phyloP scores from a whole-genome alignment of 2,888 invertebrate genomes.

The Odontomyia ornata region DNA sequence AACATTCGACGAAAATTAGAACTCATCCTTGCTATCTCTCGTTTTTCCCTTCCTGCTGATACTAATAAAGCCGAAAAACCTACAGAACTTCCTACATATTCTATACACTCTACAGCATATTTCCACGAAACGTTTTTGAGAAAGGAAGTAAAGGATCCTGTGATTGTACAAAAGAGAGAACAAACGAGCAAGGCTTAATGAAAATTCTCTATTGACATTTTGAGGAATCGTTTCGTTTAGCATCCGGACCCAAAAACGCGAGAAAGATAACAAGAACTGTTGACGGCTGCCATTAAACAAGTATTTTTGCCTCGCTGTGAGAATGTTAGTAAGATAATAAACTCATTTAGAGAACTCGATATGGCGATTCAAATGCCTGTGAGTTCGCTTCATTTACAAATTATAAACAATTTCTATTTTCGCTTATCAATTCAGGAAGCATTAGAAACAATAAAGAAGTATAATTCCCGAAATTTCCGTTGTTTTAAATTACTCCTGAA shows the following conservation, averaged over 20 bases:
- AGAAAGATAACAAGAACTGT: neutral
- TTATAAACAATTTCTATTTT: conserved; percentile 11
- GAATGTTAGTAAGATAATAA: no score
- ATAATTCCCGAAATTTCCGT: no score
- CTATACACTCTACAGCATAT: neutral
- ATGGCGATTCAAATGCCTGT: no score
- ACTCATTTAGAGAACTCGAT: no score
- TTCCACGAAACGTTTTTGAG: neutral
- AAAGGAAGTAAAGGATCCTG: no score
- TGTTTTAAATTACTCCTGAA: no score
- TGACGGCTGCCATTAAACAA: conserved; percentile 20
- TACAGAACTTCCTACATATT: neutral
- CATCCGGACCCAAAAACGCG: neutral
- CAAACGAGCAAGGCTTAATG: conserved; percentile 30
- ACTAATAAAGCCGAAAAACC: neutral
- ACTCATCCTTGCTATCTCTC: no score
- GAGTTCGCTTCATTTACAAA: no score
- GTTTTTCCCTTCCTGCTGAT: no score
- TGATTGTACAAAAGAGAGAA: neutral
- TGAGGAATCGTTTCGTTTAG: conserved; percentile 26
- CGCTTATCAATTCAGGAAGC: conserved; percentile 25
- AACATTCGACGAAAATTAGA: no score
- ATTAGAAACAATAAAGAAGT: neutral
- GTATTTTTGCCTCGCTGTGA: no score
- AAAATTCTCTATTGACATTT: conserved; percentile 35